These are phyloP conservation scores for Mastomys coucha DNA, from an alignment of 2,113 vertebrate genomes.

Conservation along the genomic window DNA sequence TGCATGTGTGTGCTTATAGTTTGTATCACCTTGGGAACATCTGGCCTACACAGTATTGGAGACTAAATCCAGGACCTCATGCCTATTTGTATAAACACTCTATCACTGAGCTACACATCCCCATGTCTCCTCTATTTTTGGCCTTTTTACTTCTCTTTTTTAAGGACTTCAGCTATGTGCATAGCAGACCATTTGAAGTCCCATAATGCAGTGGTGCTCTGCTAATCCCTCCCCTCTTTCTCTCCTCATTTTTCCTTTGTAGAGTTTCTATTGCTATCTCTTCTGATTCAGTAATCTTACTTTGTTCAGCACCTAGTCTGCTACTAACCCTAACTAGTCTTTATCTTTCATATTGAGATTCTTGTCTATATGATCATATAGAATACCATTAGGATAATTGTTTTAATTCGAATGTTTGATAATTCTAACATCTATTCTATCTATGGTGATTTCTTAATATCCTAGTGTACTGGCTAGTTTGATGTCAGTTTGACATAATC, in stretches of 20 bases:
- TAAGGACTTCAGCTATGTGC: neutral
- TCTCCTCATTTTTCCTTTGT: slow-evolving; percentile 8
- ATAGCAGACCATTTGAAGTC: neutral
- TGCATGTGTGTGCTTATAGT: neutral
- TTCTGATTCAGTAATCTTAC: neutral
- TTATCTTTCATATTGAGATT: neutral
- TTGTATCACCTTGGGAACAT: neutral
- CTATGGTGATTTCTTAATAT: neutral
- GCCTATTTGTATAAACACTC: neutral
- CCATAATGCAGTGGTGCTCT: neutral
- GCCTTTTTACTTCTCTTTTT: neutral
- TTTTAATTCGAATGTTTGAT: neutral
- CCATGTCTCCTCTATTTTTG: neutral
- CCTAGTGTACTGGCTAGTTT: neutral
- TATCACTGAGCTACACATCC: neutral
- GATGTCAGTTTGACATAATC: too few species aligned
- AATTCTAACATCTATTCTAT: neutral
- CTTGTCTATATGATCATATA: neutral
- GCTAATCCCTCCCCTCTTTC: neutral
- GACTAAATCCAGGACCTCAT: neutral
- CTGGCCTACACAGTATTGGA: neutral
- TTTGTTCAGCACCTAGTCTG: neutral
- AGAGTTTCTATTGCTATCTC: neutral
- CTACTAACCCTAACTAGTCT: neutral
- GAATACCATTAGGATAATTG: neutral